These are phyloP conservation scores for Poeciliopsis turrubarensis DNA, from an alignment of 2,113 vertebrate genomes.

Conservation along the genomic window DNA sequence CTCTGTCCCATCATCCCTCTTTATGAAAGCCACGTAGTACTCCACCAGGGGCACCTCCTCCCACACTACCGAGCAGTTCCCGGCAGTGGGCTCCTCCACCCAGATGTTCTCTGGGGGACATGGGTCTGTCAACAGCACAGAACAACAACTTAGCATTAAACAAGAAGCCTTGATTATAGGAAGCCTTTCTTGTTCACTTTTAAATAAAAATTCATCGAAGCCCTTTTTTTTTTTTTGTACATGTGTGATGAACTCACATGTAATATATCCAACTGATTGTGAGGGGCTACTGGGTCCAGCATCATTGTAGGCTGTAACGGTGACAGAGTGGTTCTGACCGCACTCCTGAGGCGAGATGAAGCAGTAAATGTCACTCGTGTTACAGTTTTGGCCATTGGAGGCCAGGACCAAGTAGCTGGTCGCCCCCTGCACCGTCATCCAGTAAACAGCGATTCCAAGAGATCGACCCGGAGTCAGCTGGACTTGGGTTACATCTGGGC, in stretches of 20 bases:
- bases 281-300: constrained; percentile 86
- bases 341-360: constrained; percentile 81
- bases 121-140: constrained; percentile 78
- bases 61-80: constrained; percentile 86
- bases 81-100: constrained; percentile 79
- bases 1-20: constrained; percentile 89
- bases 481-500: constrained; percentile 51
- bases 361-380: constrained; percentile 73
- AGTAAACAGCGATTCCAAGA: constrained; percentile 77
- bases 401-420: constrained; percentile 74
- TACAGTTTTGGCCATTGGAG: constrained; percentile 78
- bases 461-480: constrained; percentile 53
- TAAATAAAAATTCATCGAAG: not conserved
- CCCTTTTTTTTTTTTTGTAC: not conserved
- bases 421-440: constrained; percentile 80
- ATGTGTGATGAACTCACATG: constrained; percentile 76
- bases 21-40: constrained; percentile 88
- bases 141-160: not conserved
- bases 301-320: constrained; percentile 81
- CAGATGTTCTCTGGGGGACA: constrained; percentile 83
- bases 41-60: constrained; percentile 75
- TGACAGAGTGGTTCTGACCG: constrained; percentile 81
- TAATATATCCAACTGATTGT: constrained; percentile 75
- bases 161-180: not conserved
- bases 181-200: not conserved